Percentiles rank a stretch among this genome's conserved stretches.
Evolutionary conservation across 2,113 vertebrate genomes (phyloP).

Genomic region (Clarias batrachus): DNA sequence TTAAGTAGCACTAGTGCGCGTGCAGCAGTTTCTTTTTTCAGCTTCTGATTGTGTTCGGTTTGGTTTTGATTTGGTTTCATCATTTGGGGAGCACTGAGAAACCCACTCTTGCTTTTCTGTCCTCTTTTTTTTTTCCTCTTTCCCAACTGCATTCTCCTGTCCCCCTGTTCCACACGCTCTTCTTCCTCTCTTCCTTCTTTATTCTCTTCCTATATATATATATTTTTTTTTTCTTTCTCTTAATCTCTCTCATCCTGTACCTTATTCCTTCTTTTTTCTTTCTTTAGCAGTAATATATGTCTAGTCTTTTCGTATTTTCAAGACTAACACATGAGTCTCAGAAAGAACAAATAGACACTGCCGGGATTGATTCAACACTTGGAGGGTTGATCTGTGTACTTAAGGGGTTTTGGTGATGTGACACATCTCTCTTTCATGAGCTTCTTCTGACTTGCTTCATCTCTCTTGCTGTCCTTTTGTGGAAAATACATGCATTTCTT

Average conservation of each 20-base stretch:
- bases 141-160: background rate
- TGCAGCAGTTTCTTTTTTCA: background rate
- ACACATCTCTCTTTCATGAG: background rate
- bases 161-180: no score
- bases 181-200: background rate
- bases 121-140: background rate
- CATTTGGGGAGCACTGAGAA: background rate
- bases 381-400: background rate
- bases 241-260: background rate
- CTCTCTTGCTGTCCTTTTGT: background rate
- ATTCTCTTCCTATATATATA: background rate
- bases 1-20: background rate
- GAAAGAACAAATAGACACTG: background rate
- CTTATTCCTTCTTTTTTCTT: background rate
- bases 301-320: no score
- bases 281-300: background rate
- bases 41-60: constrained; percentile 9
- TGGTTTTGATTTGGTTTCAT: background rate
- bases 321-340: background rate
- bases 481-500: background rate
- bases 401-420: background rate
- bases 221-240: background rate
- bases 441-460: background rate
- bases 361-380: background rate
- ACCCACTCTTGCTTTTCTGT: background rate